These are phyloP conservation scores for Zaprionus nigranus DNA, from an alignment of 1,140 invertebrate genomes.

Conservation along the genomic window DNA sequence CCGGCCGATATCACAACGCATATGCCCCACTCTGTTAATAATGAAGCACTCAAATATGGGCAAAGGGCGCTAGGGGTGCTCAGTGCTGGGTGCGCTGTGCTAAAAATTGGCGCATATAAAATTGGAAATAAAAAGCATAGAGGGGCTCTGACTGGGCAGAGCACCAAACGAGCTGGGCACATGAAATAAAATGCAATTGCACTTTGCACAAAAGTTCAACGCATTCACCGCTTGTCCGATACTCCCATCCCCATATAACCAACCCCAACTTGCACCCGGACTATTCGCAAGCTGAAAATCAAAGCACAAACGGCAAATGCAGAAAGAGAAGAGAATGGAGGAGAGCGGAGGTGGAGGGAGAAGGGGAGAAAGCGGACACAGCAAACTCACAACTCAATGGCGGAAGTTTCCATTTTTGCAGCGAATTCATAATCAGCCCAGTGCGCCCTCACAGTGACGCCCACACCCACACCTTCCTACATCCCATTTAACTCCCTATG, in stretches of 20 bases:
- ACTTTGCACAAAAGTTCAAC: conserved; percentile 83
- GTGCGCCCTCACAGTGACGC: conserved; percentile 16
- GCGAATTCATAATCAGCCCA: conserved; percentile 80
- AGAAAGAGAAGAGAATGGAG: conserved; percentile 8
- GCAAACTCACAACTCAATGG: conserved; percentile 78
- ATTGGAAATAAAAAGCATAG: conserved; percentile 49
- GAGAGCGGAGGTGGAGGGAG: background rate
- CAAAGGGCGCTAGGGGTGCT: conserved; percentile 38
- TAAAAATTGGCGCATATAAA: conserved; percentile 71
- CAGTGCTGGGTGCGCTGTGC: conserved; percentile 16
- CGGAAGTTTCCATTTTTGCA: conserved; percentile 80
- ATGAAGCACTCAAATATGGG: conserved; percentile 50
- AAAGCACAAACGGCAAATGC: conserved; percentile 70
- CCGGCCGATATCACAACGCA: background rate
- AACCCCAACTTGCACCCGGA: background rate
- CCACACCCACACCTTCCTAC: background rate
- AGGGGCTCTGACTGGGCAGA: background rate
- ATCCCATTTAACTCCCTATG: background rate
- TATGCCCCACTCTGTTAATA: background rate
- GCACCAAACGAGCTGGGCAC: conserved; percentile 5
- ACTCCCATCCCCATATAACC: conserved; percentile 21
- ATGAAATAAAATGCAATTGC: conserved; percentile 81
- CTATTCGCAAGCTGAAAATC: conserved; percentile 63
- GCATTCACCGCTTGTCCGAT: conserved; percentile 67
- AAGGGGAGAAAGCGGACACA: conserved; percentile 6